These are phyloP conservation scores for Adelognathus sp. DNA, from an alignment of 2,888 invertebrate genomes.

Conservation along the genomic window DNA sequence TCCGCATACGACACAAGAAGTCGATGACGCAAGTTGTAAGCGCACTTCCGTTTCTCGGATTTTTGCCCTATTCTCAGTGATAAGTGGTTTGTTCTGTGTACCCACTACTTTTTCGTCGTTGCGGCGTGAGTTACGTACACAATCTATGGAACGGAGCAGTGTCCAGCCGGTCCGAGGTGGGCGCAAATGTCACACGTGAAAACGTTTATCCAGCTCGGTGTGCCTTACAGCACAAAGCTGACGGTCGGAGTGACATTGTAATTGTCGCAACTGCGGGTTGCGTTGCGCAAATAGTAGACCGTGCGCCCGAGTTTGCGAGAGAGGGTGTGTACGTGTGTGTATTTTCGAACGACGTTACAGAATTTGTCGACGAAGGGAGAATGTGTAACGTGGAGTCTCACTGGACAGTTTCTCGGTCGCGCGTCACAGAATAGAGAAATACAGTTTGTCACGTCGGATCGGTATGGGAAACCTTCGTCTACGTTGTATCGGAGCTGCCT, in stretches of 20 bases:
- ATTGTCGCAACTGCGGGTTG: constrained; percentile 41
- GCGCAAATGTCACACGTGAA: constrained; percentile 23
- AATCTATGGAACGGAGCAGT: neutral
- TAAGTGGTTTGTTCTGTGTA: neutral
- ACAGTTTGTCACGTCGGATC: constrained; percentile 42
- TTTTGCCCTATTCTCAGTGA: neutral
- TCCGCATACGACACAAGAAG: neutral
- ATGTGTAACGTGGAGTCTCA: neutral
- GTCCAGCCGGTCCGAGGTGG: neutral
- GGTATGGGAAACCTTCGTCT: constrained; percentile 24
- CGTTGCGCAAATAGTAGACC: constrained; percentile 49
- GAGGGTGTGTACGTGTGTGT: neutral
- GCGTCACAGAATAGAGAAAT: neutral
- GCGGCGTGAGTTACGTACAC: neutral
- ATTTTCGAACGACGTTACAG: neutral
- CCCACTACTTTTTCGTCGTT: neutral
- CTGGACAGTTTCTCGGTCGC: constrained; percentile 1
- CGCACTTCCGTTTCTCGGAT: neutral
- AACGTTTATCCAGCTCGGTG: constrained; percentile 32
- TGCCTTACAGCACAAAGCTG: neutral
- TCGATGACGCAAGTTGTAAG: neutral
- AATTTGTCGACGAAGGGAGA: neutral
- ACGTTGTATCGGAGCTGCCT: neutral
- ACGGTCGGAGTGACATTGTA: constrained; percentile 45
- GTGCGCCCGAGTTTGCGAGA: constrained; percentile 24